These are phyloP conservation scores for Homalodisca vitripennis DNA, from an alignment of 1,140 invertebrate species.

Conservation along the genomic window DNA sequence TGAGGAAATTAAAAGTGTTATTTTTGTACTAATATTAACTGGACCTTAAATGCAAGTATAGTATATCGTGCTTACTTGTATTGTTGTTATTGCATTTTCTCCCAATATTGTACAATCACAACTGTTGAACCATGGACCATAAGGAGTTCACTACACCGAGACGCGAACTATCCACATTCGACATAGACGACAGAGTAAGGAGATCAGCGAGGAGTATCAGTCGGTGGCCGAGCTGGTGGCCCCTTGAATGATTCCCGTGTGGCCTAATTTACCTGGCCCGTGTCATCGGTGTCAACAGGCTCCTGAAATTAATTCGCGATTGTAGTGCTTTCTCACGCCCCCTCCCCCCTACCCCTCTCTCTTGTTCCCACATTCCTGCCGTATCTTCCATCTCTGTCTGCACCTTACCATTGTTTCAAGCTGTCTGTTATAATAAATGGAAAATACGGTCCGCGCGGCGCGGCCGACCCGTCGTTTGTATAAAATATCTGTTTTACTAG, in stretches of 20 bases:
- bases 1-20: no score
- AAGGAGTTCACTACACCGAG: no score
- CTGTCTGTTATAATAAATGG: constrained; percentile 23
- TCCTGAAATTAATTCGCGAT: constrained; percentile 26
- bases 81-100: no score
- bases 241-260: neutral
- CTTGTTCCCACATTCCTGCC: constrained; percentile 14
- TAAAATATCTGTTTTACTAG: constrained; percentile 23
- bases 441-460: neutral
- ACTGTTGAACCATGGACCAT: no score
- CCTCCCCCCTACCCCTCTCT: constrained; percentile 1
- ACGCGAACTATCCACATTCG: no score
- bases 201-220: neutral
- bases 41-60: no score
- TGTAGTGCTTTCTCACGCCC: constrained; percentile 22
- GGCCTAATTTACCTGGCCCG: constrained; percentile 12
- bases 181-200: no score
- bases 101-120: no score
- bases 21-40: no score
- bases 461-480: neutral
- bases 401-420: constrained; percentile 27
- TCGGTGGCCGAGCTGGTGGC: neutral
- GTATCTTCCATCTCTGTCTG: constrained; percentile 29
- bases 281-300: neutral
- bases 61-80: no score